Base-by-base conservation (phyloP, 2,113 vertebrate species). In the Sander lucioperca region DNA sequence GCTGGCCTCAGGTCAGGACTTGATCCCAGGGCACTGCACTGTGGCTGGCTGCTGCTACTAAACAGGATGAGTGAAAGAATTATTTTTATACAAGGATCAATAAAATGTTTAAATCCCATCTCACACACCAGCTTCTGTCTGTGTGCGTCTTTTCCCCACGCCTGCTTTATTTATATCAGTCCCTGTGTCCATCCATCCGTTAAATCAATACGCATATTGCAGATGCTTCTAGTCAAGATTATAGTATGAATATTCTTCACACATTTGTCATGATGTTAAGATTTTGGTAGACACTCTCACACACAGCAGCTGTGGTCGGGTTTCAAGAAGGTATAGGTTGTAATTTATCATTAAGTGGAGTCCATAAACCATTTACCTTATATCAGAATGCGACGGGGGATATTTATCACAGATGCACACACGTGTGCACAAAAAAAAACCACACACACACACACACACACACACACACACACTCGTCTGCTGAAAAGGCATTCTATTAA, bases 351-450 rank as follows among this genome's bases (percentile, higher is more conserved):
- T 43, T 90, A 92, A 87, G 85, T 81, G 67, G 48, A 88, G 81
- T 77, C 88, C 74, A 91, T 93, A 93, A 90, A 93, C 67, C 88
- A 93, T 93, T 91, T 93, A 61, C 47, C 85, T 87, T 92, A 85
- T 86, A 93, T 94, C 89, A 76, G 84, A 86, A 90, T 84, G 66
- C 12, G 77, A 85, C 84, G 47, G 27, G 36, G 65, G 77, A 82
- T 88, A 89, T 94, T 91, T 90, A 91, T 90, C 71, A 88, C 56
- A 39, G 66, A 71, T 72, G 18, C 71, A 77, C 74, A 77, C 2
- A 23, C 30, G 15, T 70, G 62, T 21, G 43, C 21, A 0, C 59
- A 7, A 74, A 43, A 27, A 59, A 51, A 53, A 30, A n/a, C n/a
- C n/a, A 25, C 53, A 18, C 53, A 48, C 67, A 39, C 77, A 68